These are phyloP conservation scores for Connochaetes taurinus DNA, from an alignment of 2,113 vertebrate species.

Conservation along the genomic window DNA sequence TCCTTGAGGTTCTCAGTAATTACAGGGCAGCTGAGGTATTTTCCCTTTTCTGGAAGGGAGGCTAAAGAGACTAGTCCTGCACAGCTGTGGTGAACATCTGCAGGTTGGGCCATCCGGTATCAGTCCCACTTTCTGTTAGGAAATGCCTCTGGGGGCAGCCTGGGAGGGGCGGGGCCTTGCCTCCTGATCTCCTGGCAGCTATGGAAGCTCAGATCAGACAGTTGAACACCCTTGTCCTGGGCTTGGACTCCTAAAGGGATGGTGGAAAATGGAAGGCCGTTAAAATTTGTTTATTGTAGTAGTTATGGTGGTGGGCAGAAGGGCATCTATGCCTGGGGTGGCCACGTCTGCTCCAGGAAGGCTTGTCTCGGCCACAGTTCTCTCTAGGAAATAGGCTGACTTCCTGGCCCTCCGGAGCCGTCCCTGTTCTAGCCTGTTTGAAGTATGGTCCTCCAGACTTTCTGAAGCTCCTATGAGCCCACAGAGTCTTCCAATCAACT, in stretches of 20 bases:
- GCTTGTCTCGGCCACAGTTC: neutral
- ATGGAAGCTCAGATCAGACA: neutral
- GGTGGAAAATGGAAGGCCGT: neutral
- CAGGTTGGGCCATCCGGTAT: neutral
- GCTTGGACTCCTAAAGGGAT: neutral
- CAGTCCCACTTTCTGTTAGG: neutral
- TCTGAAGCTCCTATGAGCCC: neutral
- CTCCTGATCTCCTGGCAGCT: neutral
- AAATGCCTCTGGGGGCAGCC: rapidly evolving
- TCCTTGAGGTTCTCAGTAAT: slow-evolving; percentile 55
- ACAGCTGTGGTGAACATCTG: neutral
- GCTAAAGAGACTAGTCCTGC: neutral
- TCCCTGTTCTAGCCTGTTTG: neutral
- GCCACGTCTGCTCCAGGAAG: neutral
- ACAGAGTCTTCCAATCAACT: neutral
- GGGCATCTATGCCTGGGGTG: neutral
- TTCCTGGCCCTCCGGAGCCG: neutral
- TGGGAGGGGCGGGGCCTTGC: neutral
- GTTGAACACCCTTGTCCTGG: neutral
- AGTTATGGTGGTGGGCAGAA: neutral
- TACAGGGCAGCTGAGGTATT: slow-evolving; percentile 7
- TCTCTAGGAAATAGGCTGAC: neutral
- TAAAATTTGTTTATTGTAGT: neutral
- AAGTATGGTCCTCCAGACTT: neutral
- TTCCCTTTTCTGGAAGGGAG: slow-evolving; percentile 34